These are phyloP conservation scores for Magallana nippona DNA, from an alignment of 2,888 invertebrate genomes.

Conservation along the genomic window DNA sequence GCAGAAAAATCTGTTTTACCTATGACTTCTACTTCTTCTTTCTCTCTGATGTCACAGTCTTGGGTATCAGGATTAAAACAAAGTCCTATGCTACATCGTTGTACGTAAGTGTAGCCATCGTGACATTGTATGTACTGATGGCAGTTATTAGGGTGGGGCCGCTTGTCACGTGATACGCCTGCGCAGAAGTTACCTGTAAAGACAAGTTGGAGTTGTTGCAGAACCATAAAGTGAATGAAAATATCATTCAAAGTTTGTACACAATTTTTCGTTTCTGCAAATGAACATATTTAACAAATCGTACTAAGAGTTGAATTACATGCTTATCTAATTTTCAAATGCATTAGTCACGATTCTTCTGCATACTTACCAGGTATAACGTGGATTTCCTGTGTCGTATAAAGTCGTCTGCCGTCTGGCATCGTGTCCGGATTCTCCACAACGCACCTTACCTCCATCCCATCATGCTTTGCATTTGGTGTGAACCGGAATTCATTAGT, in stretches of 20 bases:
- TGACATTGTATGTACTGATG: constrained; percentile 59
- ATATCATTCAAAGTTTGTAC: too few species aligned
- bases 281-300: too few species aligned
- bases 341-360: too few species aligned
- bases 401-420: constrained; percentile 46
- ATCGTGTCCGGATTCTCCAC: constrained; percentile 52
- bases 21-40: not conserved
- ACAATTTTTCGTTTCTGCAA: too few species aligned
- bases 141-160: constrained; percentile 60
- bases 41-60: constrained; percentile 50
- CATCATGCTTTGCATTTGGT: constrained; percentile 49
- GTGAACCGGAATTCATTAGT: constrained; percentile 48
- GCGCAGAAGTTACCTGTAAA: constrained; percentile 57
- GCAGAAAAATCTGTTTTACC: not conserved
- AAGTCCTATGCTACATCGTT: constrained; percentile 53
- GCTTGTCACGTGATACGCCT: constrained; percentile 28
- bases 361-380: constrained; percentile 54
- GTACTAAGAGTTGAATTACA: not conserved
- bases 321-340: not conserved
- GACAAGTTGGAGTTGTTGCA: not conserved
- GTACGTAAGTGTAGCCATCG: constrained; percentile 54
- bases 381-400: constrained; percentile 49
- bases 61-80: constrained; percentile 57
- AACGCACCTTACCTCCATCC: constrained; percentile 54
- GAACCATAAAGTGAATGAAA: too few species aligned